A percentile compares a stretch with the other conserved stretches of the same genome.
Conservation (phyloP, 2,113 vertebrate genomes). For the Xiphophorus hellerii region DNA sequence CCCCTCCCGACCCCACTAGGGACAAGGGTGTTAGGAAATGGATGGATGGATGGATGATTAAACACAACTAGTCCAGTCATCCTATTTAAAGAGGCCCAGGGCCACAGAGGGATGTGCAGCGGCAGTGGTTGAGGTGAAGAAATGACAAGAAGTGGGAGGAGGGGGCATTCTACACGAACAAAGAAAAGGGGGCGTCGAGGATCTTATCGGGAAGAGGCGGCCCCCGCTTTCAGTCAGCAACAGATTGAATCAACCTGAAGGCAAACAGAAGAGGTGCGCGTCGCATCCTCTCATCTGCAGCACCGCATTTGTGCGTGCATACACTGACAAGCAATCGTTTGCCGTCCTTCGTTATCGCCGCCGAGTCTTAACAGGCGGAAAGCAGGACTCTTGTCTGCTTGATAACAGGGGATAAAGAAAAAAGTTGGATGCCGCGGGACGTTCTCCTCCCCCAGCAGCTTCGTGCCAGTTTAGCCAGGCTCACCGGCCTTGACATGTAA, state of each 20-base stretch:
- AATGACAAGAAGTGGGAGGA: slow-evolving; percentile 3
- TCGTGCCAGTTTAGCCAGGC: slow-evolving; percentile 42
- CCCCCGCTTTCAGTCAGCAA: slow-evolving; percentile 35
- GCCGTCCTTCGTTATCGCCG: slow-evolving; percentile 53
- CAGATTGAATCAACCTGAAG: slow-evolving; percentile 39
- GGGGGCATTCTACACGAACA: background rate
- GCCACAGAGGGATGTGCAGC: slow-evolving; percentile 36
- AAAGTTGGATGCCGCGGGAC: slow-evolving; percentile 29
- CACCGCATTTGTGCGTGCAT: slow-evolving; percentile 13
- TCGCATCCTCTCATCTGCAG: slow-evolving; percentile 42
- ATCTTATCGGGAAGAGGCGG: slow-evolving; percentile 14
- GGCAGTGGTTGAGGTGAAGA: slow-evolving; percentile 4
- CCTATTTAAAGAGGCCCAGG: slow-evolving; percentile 51
- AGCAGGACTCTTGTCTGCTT: slow-evolving; percentile 30
- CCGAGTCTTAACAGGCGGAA: slow-evolving; percentile 37
- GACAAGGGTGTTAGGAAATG: too few relatives aligned
- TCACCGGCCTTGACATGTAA: slow-evolving; percentile 71
- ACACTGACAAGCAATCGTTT: slow-evolving; percentile 60
- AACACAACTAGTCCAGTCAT: slow-evolving; percentile 62
- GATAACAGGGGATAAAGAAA: slow-evolving; percentile 41
- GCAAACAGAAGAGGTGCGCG: slow-evolving; percentile 42
- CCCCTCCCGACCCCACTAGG: too few relatives aligned
- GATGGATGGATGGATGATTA: too few relatives aligned
- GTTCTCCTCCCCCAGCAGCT: slow-evolving; percentile 7
- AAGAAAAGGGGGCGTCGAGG: slow-evolving; percentile 6